Conservation (phyloP, 2,888 invertebrate species). For the Mythimna albipuncta region DNA sequence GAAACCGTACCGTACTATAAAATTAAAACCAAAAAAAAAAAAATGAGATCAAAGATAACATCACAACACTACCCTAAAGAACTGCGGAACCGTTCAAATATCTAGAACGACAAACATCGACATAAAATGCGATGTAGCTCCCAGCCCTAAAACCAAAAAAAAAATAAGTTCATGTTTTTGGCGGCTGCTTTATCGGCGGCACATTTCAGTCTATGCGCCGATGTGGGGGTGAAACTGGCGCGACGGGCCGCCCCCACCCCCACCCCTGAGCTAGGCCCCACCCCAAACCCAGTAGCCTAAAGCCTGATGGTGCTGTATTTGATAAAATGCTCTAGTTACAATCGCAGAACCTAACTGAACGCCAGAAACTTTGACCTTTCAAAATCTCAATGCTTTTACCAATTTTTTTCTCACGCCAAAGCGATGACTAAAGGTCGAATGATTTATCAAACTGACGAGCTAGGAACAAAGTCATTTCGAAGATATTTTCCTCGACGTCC, state of each 20-base stretch:
- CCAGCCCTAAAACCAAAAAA: conserved; percentile 55
- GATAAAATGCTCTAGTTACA: conserved; percentile 72
- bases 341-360: conserved; percentile 62
- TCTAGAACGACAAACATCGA: conserved; percentile 59
- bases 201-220: conserved; percentile 78
- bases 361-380: conserved; percentile 69
- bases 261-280: conserved; percentile 40
- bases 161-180: conserved; percentile 74
- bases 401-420: conserved; percentile 70
- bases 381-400: conserved; percentile 56
- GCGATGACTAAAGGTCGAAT: conserved; percentile 68
- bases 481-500: conserved; percentile 58
- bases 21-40: background rate
- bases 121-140: conserved; percentile 47
- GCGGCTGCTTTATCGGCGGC: conserved; percentile 76
- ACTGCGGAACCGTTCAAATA: conserved; percentile 49
- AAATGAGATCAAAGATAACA: conserved; percentile 35
- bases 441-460: conserved; percentile 64
- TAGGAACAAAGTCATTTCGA: conserved; percentile 58
- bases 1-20: background rate
- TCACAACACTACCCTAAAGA: conserved; percentile 29
- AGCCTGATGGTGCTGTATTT: conserved; percentile 71
- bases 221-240: conserved; percentile 69
- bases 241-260: conserved; percentile 66
- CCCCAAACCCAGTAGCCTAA: conserved; percentile 66